Conservation (phyloP, 2,888 invertebrate species). For the Phorcus lineatus region DNA sequence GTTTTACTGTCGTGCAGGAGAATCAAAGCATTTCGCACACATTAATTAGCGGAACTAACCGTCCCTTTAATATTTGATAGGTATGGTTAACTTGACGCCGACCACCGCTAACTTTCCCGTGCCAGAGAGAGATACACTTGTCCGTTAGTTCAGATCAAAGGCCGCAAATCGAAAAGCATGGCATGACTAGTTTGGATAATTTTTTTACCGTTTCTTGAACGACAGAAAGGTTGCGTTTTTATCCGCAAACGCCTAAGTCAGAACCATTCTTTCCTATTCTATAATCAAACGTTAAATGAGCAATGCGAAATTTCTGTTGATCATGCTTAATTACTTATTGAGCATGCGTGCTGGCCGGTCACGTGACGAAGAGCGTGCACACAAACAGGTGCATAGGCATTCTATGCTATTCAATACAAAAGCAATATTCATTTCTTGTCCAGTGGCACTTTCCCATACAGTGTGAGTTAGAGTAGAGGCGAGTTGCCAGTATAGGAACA, state of each 20-base stretch:
- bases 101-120: background rate
- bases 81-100: background rate
- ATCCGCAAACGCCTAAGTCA: constrained; percentile 11
- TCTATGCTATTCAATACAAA: constrained; percentile 46
- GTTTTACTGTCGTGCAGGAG: background rate
- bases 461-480: constrained; percentile 40
- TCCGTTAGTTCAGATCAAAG: background rate
- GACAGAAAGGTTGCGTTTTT: constrained; percentile 4
- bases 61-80: background rate
- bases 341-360: constrained; percentile 44
- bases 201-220: background rate
- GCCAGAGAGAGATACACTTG: background rate
- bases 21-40: background rate
- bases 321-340: constrained; percentile 29
- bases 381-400: constrained; percentile 56
- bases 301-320: constrained; percentile 24
- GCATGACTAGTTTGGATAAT: background rate
- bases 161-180: background rate
- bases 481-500: constrained; percentile 23
- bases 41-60: background rate
- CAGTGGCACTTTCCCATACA: constrained; percentile 40
- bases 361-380: constrained; percentile 47
- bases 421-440: constrained; percentile 52
- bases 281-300: constrained; percentile 17
- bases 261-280: background rate